phyloP scores from a whole-genome alignment of 2,113 vertebrate species.

The Myocastor coypus region DNA sequence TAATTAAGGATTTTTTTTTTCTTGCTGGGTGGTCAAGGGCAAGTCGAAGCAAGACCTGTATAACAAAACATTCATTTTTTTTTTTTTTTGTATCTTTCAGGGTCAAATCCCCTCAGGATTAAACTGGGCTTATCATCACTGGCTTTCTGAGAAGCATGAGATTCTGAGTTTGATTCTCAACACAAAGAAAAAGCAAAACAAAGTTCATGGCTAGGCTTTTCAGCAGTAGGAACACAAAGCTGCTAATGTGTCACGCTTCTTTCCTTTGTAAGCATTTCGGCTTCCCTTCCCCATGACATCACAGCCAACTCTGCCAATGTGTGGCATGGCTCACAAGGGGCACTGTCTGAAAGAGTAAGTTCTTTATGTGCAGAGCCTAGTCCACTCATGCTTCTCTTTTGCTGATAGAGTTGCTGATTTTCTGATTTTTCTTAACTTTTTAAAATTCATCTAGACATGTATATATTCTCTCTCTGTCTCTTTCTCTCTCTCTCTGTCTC shows the following conservation, averaged over 20 bases:
- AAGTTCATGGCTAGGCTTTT: not conserved
- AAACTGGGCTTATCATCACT: too few species aligned
- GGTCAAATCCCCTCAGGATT: too few species aligned
- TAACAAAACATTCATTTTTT: too few species aligned
- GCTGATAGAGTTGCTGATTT: slow-evolving; percentile 20
- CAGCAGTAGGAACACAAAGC: not conserved
- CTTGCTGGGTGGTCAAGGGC: too few species aligned
- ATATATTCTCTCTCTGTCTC: not conserved
- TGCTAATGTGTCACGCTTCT: not conserved
- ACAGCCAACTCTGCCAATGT: not conserved
- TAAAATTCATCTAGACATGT: not conserved
- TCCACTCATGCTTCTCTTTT: not conserved
- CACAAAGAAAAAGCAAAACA: not conserved
- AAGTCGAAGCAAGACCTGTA: too few species aligned
- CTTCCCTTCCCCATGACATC: not conserved
- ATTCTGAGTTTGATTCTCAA: too few species aligned
- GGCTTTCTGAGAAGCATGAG: too few species aligned
- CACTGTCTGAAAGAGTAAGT: not conserved
- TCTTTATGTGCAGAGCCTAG: not conserved
- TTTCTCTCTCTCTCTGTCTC: not conserved
- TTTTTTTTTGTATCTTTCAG: too few species aligned
- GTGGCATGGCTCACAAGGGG: slow-evolving; percentile 4
- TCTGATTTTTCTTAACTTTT: slow-evolving; percentile 51
- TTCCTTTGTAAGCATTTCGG: not conserved
- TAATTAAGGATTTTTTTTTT: too few species aligned